phyloP scores from a whole-genome alignment of 2,888 invertebrate genomes.

The Philereme vetulata region DNA sequence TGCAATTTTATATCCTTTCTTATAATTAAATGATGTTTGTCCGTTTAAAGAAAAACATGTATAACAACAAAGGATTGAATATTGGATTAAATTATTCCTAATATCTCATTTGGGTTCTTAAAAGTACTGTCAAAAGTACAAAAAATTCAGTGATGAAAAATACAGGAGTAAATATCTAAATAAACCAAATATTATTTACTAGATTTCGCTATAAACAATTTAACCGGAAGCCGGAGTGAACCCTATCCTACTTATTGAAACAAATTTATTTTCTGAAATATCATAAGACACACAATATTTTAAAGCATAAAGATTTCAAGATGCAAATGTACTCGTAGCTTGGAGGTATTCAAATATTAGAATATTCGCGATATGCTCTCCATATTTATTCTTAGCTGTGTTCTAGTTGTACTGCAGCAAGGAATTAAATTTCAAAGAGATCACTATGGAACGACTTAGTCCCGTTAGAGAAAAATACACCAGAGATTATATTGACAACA shows the following conservation, averaged over 20 bases:
- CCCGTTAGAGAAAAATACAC: conserved; percentile 3
- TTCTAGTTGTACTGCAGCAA: neutral
- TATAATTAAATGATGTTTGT: too few species aligned
- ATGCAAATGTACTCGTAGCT: conserved; percentile 6
- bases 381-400: neutral
- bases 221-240: neutral
- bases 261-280: neutral
- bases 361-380: neutral
- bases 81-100: conserved; percentile 29
- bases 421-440: conserved; percentile 3
- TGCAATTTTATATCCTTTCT: conserved; percentile 14
- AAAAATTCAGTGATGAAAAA: too few species aligned
- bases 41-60: conserved; percentile 27
- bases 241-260: neutral
- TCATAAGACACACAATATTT: neutral
- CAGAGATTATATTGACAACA: conserved; percentile 12
- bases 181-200: too few species aligned
- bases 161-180: too few species aligned
- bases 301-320: neutral
- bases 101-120: conserved; percentile 41
- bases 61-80: conserved; percentile 20
- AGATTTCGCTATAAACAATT: neutral
- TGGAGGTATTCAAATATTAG: conserved; percentile 2
- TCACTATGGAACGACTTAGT: conserved; percentile 3
- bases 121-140: too few species aligned